Evolutionary conservation across 2,797 vertebrate genomes (phyloP).

Genomic region (Sorex maritimensis): DNA sequence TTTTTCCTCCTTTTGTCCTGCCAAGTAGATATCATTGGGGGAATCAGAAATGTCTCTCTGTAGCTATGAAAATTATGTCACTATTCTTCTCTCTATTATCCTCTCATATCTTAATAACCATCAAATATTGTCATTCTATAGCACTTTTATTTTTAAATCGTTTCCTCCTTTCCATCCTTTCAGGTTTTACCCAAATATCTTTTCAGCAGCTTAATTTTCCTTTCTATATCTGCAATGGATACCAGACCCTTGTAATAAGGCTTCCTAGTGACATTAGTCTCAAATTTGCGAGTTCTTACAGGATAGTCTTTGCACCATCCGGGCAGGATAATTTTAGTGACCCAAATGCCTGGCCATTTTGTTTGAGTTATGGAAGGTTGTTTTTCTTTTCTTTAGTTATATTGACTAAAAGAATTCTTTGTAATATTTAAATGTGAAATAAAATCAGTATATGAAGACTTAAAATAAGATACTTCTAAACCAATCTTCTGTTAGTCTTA

Average conservation of each 20-base stretch:
- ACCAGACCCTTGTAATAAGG: too few species aligned
- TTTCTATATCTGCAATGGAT: too few species aligned
- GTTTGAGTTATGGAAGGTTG: not conserved
- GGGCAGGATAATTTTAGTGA: too few species aligned
- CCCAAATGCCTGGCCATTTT: too few species aligned
- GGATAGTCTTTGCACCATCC: too few species aligned
- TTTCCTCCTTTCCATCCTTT: too few species aligned
- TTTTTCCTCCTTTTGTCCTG: constrained; percentile 2
- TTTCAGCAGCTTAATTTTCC: too few species aligned
- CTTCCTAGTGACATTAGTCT: too few species aligned
- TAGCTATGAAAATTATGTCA: not conserved
- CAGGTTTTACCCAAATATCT: too few species aligned
- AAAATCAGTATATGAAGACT: not conserved
- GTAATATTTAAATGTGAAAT: constrained; percentile 32
- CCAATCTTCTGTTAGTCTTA: constrained; percentile 33
- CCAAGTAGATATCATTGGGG: not conserved
- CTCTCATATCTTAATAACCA: not conserved
- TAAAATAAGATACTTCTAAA: not conserved
- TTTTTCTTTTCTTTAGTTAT: not conserved
- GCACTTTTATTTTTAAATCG: not conserved
- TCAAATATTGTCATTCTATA: not conserved
- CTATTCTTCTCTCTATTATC: not conserved
- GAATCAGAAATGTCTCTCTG: not conserved
- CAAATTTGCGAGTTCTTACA: too few species aligned
- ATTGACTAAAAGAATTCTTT: not conserved